Evolutionary conservation across 2,113 vertebrate species (phyloP).

Genomic region (Embiotoca jacksoni): DNA sequence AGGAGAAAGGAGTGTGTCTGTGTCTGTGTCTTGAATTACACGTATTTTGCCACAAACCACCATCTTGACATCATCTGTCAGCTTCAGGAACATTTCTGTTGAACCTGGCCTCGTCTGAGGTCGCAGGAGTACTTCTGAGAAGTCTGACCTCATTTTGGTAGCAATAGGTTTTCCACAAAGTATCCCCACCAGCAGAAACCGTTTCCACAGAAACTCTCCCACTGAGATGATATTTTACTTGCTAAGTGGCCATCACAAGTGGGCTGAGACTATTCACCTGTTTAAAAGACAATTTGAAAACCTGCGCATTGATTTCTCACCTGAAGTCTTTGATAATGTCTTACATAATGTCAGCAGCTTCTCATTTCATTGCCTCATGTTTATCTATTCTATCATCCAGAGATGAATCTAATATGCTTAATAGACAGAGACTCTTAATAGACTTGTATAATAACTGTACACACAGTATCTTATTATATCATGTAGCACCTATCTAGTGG

Average conservation of each 20-base stretch:
- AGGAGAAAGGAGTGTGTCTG: not conserved
- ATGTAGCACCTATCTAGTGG: too few relatives aligned
- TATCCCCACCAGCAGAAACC: not conserved
- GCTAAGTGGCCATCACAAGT: conserved; percentile 1
- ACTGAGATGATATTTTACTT: not conserved
- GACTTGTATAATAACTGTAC: too few relatives aligned
- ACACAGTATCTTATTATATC: too few relatives aligned
- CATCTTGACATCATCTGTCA: not conserved
- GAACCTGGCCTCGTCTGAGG: not conserved
- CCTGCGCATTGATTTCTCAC: too few relatives aligned
- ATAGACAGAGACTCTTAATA: too few relatives aligned
- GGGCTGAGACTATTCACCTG: not conserved
- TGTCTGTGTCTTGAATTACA: not conserved
- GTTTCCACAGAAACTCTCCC: too few relatives aligned
- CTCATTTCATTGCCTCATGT: too few relatives aligned
- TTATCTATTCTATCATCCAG: too few relatives aligned
- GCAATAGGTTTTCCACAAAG: not conserved
- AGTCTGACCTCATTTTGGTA: not conserved
- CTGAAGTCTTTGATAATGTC: too few relatives aligned
- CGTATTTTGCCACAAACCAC: not conserved
- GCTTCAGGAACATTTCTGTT: not conserved
- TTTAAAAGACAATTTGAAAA: too few relatives aligned
- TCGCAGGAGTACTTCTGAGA: conserved; percentile 9
- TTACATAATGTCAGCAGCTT: too few relatives aligned
- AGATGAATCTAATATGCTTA: too few relatives aligned